A percentile compares a stretch with the other conserved stretches of the same genome.
Conservation (phyloP, 1,140 invertebrate genomes). For the Drosophila neocordata region DNA sequence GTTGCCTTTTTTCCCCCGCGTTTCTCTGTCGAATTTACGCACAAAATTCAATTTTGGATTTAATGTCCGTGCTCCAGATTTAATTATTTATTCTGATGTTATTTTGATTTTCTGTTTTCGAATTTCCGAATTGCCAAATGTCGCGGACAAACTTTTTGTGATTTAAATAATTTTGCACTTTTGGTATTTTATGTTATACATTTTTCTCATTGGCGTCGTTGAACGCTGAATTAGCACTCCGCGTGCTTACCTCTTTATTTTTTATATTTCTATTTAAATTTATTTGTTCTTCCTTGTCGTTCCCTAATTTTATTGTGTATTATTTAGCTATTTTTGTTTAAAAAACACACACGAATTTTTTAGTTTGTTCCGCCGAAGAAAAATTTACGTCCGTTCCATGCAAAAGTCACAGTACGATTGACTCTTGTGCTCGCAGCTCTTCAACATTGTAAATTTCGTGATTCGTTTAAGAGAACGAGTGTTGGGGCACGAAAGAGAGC, state of each 20-base stretch:
- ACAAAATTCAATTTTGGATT: slow-evolving; percentile 46
- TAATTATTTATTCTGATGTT: slow-evolving; percentile 8
- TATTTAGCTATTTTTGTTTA: slow-evolving; percentile 30
- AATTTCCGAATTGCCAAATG: slow-evolving; percentile 29
- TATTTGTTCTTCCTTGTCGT: not conserved
- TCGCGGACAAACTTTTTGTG: slow-evolving; percentile 14
- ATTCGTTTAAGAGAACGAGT: not conserved
- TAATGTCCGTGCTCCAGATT: slow-evolving; percentile 24
- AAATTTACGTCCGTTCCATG: slow-evolving; percentile 40
- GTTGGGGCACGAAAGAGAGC: not conserved
- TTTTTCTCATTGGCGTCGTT: slow-evolving; percentile 39
- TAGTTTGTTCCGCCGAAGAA: not conserved
- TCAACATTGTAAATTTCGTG: slow-evolving; percentile 16
- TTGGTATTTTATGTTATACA: slow-evolving; percentile 56
- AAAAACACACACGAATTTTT: slow-evolving; percentile 20
- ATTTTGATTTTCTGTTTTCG: slow-evolving; percentile 22
- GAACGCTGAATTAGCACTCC: slow-evolving; percentile 1
- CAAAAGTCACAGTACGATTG: slow-evolving; percentile 54
- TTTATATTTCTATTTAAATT: not conserved
- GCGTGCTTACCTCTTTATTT: not conserved
- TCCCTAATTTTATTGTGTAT: not conserved
- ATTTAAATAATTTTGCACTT: slow-evolving; percentile 50
- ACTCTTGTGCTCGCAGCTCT: slow-evolving; percentile 28
- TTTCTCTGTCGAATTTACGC: slow-evolving; percentile 35
- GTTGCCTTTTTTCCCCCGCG: slow-evolving; percentile 38